Evolutionary conservation across 1,140 invertebrate species (phyloP).

Genomic region (Camponotus pennsylvanicus): DNA sequence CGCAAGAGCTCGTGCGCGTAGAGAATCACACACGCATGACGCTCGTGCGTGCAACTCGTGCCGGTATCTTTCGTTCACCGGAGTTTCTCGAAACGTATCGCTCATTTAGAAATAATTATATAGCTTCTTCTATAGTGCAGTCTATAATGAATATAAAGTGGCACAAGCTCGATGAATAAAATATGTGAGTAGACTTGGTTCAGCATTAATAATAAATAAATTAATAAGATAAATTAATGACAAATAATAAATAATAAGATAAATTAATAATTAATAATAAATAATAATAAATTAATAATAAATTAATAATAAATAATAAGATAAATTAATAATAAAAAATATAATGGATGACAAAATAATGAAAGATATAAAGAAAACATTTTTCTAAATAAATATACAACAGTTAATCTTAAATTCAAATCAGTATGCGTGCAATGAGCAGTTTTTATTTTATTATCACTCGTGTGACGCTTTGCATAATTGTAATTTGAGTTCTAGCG

Average conservation of each 20-base stretch:
- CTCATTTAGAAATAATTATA: constrained; percentile 25
- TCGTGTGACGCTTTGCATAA: constrained; percentile 13
- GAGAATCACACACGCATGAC: constrained; percentile 13
- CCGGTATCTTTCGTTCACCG: neutral
- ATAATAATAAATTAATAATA: too few species aligned
- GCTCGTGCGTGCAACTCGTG: neutral
- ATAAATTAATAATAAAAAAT: too few species aligned
- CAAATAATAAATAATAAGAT: neutral
- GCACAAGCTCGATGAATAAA: neutral
- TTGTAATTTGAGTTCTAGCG: constrained; percentile 34
- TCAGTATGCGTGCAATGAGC: neutral
- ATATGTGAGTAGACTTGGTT: too few species aligned
- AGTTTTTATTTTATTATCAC: constrained; percentile 29
- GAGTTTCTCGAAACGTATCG: constrained; percentile 1
- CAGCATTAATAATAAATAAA: neutral
- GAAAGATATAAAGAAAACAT: neutral
- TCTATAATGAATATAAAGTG: neutral
- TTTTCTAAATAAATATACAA: neutral
- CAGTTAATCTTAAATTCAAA: neutral
- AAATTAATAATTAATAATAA: too few species aligned
- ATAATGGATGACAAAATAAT: neutral
- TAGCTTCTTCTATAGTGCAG: neutral
- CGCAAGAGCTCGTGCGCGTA: constrained; percentile 24
- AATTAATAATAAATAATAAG: too few species aligned
- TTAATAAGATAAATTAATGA: neutral